phyloP scores from a whole-genome alignment of 2,888 invertebrate genomes.

The Pediacus dermestoides region DNA sequence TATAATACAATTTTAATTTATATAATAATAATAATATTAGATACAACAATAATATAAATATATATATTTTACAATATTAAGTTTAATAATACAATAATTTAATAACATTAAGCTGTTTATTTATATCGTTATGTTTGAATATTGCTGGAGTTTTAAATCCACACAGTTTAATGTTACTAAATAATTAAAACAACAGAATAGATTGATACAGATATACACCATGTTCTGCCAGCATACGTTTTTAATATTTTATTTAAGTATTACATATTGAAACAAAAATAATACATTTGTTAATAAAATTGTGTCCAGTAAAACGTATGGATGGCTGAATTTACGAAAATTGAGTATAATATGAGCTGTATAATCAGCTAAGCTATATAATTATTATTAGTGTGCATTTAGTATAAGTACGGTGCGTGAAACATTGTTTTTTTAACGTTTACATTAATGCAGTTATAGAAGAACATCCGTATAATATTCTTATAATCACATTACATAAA shows the following conservation, averaged over 20 bases:
- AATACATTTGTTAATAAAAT: no score
- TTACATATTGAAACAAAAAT: no score
- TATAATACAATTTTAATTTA: constrained; percentile 33
- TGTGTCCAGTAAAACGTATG: no score
- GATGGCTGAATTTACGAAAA: no score
- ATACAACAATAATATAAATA: constrained; percentile 30
- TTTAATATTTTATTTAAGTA: no score
- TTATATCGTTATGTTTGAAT: no score
- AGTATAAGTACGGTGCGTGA: constrained; percentile 27
- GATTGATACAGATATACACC: no score
- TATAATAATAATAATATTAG: constrained; percentile 23
- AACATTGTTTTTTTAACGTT: constrained; percentile 14
- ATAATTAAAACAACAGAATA: no score
- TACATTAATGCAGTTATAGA: not conserved
- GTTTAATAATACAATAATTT: constrained; percentile 23
- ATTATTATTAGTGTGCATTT: constrained; percentile 25
- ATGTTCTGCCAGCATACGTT: no score
- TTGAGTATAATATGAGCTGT: constrained; percentile 5
- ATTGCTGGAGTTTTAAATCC: no score
- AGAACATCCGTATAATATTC: not conserved
- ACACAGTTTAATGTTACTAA: no score
- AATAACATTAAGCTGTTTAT: no score
- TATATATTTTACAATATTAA: constrained; percentile 32
- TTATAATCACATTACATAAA: constrained; percentile 64
- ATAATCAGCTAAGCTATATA: constrained; percentile 30